Conservation (phyloP, 1,140 invertebrate genomes). For the Babylonia areolata region DNA sequence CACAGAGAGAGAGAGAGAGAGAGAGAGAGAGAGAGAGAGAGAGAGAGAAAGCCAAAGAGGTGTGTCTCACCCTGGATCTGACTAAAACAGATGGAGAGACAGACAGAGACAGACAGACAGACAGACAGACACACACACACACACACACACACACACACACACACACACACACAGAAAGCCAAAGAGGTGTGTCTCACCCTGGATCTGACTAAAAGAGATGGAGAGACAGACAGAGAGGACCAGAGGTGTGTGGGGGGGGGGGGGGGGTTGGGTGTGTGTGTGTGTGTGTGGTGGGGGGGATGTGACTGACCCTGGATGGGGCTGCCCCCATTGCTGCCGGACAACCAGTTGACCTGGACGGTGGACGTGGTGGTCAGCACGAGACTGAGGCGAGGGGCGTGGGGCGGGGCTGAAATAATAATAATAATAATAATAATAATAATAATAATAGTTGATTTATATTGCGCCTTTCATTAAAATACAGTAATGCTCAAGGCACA, state of each 20-base stretch:
- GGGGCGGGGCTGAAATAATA: conserved; percentile 65
- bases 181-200: no score
- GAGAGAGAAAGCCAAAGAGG: not conserved
- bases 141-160: not conserved
- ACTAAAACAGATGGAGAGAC: not conserved
- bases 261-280: no score
- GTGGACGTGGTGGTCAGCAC: conserved; percentile 69
- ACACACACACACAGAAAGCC: not conserved
- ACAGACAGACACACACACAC: not conserved
- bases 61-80: no score
- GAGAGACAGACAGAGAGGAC: no score
- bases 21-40: not conserved
- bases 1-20: not conserved
- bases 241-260: no score
- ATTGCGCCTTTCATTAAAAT: no score
- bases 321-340: conserved; percentile 73
- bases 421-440: no score
- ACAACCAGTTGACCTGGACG: conserved; percentile 74
- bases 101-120: not conserved
- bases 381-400: conserved; percentile 64
- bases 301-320: conserved; percentile 80
- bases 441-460: no score
- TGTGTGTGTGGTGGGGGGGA: no score
- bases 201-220: no score
- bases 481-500: no score